A percentile compares a stretch with the other conserved stretches of the same genome.
phyloP scores from a whole-genome alignment of 2,888 invertebrate genomes.

The Tipula helvola region DNA sequence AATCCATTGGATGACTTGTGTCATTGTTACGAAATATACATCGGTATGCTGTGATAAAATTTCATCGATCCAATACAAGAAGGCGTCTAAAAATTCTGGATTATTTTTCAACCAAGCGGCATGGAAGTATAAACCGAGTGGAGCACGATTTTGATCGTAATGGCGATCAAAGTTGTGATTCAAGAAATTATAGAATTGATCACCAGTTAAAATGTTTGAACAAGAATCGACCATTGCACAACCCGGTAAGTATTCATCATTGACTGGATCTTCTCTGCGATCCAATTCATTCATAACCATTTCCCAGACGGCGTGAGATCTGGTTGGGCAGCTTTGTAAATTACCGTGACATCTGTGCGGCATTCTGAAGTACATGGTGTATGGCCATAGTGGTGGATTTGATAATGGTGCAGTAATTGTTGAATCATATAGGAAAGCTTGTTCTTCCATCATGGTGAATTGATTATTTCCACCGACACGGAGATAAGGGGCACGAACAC shows the following conservation, averaged over 20 bases:
- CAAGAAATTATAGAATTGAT: slow-evolving; percentile 88
- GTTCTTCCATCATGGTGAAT: slow-evolving; percentile 96
- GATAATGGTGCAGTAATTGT: slow-evolving; percentile 86
- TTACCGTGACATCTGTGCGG: slow-evolving; percentile 90
- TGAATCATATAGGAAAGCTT: slow-evolving; percentile 89
- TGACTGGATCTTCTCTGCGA: slow-evolving; percentile 78
- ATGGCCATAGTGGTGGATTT: slow-evolving; percentile 92
- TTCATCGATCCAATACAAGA: slow-evolving; percentile 89
- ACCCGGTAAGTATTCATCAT: slow-evolving; percentile 79
- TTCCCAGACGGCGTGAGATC: slow-evolving; percentile 90
- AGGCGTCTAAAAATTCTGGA: slow-evolving; percentile 82
- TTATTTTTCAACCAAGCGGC: slow-evolving; percentile 89
- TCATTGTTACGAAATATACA: slow-evolving; percentile 91
- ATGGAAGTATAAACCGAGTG: slow-evolving; percentile 83
- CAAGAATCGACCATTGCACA: slow-evolving; percentile 94
- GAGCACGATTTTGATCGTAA: slow-evolving; percentile 81
- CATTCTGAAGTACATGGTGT: slow-evolving; percentile 96
- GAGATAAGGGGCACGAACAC: slow-evolving; percentile 79
- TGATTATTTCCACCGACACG: slow-evolving; percentile 91
- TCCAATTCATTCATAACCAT: slow-evolving; percentile 93
- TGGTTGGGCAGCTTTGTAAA: slow-evolving; percentile 79
- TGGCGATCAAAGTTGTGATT: slow-evolving; percentile 89
- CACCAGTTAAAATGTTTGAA: slow-evolving; percentile 81
- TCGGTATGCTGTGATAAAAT: slow-evolving; percentile 72
- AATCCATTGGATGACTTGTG: slow-evolving; percentile 93